These are phyloP conservation scores for Lymantria monacha DNA, from an alignment of 2,888 invertebrate species.

Conservation along the genomic window DNA sequence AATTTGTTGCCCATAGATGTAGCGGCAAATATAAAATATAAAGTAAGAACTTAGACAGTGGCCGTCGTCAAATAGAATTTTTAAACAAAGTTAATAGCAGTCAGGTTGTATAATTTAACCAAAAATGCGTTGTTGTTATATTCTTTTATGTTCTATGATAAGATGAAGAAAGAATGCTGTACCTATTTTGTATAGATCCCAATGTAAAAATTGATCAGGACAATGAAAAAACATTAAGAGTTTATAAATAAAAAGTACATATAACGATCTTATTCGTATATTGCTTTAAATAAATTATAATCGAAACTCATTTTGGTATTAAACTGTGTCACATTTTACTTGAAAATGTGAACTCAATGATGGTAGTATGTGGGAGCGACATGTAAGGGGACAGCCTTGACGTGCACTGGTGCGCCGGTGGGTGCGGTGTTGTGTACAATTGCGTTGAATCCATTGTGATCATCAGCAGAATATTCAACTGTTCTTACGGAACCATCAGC, in stretches of 20 bases:
- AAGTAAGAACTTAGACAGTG: too few species aligned
- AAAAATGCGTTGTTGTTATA: too few species aligned
- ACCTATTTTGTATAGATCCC: too few species aligned
- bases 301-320: constrained; percentile 3
- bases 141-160: too few species aligned
- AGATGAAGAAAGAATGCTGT: too few species aligned
- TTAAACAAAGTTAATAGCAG: too few species aligned
- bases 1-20: too few species aligned
- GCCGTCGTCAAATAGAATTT: too few species aligned
- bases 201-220: too few species aligned
- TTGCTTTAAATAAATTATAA: constrained; percentile 17
- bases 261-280: constrained; percentile 13
- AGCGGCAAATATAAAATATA: too few species aligned
- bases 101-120: too few species aligned
- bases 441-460: constrained; percentile 75
- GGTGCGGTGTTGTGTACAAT: constrained; percentile 62
- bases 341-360: constrained; percentile 1
- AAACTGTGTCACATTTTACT: too few species aligned
- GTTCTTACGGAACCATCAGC: constrained; percentile 81
- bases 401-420: constrained; percentile 42
- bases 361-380: constrained; percentile 16
- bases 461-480: constrained; percentile 79
- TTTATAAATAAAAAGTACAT: background rate
- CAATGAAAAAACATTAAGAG: background rate
- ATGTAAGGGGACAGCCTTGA: constrained; percentile 30